phyloP scores from a whole-genome alignment of 2,113 vertebrate genomes.

The Eurystomus gularis region DNA sequence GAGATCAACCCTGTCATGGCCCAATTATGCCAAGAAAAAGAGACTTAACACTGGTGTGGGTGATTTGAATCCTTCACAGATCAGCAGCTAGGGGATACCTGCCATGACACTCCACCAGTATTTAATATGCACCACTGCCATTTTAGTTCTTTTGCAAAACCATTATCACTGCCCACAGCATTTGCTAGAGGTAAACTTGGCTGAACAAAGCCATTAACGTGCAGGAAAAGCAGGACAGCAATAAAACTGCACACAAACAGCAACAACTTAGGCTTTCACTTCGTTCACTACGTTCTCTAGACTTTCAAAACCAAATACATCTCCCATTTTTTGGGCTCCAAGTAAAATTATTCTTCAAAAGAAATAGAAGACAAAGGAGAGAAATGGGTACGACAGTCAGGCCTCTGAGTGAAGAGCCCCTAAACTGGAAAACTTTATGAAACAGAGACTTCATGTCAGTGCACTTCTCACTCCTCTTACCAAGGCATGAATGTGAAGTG shows the following conservation, averaged over 20 bases:
- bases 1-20: fast-evolving
- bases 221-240: not conserved
- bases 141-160: not conserved
- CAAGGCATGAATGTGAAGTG: not conserved
- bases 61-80: not conserved
- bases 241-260: not conserved
- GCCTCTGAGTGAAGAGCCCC: not conserved
- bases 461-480: not conserved
- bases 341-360: not conserved
- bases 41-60: not conserved
- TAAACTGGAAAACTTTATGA: not conserved
- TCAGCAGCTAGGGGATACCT: not conserved
- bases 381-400: fast-evolving
- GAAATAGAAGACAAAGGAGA: not conserved
- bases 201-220: not conserved
- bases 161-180: not conserved
- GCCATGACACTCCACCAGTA: not conserved
- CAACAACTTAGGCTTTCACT: not conserved
- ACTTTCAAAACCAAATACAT: not conserved
- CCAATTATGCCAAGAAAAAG: not conserved
- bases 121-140: not conserved
- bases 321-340: not conserved
- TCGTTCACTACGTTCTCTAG: not conserved
- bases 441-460: not conserved
- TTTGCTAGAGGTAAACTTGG: not conserved